Conservation (phyloP, 2,888 invertebrate species). For the Isoperla grammatica region DNA sequence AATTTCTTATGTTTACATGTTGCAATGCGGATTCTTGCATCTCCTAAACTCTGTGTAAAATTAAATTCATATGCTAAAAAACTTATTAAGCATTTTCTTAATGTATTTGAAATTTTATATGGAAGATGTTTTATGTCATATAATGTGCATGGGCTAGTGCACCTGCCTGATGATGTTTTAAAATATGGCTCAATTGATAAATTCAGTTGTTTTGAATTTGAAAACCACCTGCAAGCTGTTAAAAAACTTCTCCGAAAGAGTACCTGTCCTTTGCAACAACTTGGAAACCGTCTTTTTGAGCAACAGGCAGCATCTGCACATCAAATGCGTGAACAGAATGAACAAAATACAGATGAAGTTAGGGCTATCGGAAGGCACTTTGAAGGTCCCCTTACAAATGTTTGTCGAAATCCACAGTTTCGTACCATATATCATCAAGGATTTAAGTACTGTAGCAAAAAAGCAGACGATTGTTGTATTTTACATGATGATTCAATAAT, state of each 20-base stretch:
- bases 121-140: conserved; percentile 29
- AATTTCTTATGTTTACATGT: conserved; percentile 1
- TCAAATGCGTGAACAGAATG: neutral
- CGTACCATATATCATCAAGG: neutral
- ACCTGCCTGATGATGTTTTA: conserved; percentile 31
- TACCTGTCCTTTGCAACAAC: conserved; percentile 21
- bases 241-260: conserved; percentile 17
- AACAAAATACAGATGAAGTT: neutral
- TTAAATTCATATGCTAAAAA: conserved; percentile 28
- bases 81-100: conserved; percentile 29
- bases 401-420: conserved; percentile 7
- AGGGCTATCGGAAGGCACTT: neutral
- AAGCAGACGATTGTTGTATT: conserved; percentile 11
- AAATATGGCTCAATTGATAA: conserved; percentile 31
- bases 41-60: conserved; percentile 7
- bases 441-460: neutral
- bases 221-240: conserved; percentile 29
- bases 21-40: conserved; percentile 10
- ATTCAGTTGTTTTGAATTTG: conserved; percentile 32
- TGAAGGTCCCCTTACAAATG: conserved; percentile 9
- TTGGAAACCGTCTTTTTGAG: conserved; percentile 9
- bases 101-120: conserved; percentile 31
- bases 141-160: conserved; percentile 34
- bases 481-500: neutral
- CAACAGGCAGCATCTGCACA: neutral